A percentile compares a stretch with the other conserved stretches of the same genome.
Evolutionary conservation across 2,113 vertebrate species (phyloP).

Genomic region (Vulpes vulpes): DNA sequence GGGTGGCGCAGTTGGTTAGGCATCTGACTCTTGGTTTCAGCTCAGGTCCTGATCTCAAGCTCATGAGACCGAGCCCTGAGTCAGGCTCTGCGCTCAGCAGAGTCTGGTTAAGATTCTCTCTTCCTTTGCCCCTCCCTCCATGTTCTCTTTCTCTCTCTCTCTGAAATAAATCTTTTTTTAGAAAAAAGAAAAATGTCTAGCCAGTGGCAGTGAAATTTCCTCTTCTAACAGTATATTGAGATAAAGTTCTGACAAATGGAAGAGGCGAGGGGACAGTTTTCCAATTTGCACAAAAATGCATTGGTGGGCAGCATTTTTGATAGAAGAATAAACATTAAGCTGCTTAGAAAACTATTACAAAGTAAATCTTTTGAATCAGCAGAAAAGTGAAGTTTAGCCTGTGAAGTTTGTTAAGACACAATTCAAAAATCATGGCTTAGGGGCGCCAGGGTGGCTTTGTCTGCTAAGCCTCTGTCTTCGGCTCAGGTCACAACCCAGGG

Average conservation of each 20-base stretch:
- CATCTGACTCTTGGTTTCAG: background rate
- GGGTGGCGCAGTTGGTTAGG: background rate
- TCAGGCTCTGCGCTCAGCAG: background rate
- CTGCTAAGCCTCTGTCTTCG: too few species aligned
- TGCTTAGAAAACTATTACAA: conserved; percentile 17
- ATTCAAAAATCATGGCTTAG: background rate
- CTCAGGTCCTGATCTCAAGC: background rate
- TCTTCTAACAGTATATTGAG: background rate
- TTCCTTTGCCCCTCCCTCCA: background rate
- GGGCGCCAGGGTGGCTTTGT: too few species aligned
- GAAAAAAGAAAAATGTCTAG: background rate
- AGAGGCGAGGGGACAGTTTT: background rate
- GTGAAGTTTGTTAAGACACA: background rate
- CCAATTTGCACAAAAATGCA: conserved; percentile 4
- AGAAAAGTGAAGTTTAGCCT: background rate
- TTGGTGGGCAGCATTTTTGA: background rate
- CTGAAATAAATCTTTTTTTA: background rate
- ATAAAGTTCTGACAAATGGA: background rate
- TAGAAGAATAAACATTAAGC: background rate
- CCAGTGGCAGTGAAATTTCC: background rate
- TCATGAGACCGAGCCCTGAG: background rate
- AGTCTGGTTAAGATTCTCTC: background rate
- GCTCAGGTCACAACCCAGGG: too few species aligned
- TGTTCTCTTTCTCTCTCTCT: background rate
- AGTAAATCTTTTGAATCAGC: conserved; percentile 14